A percentile compares a stretch with the other conserved stretches of the same genome.
Evolutionary conservation across 2,797 vertebrate species (phyloP).

Genomic region (Helarctos malayanus): DNA sequence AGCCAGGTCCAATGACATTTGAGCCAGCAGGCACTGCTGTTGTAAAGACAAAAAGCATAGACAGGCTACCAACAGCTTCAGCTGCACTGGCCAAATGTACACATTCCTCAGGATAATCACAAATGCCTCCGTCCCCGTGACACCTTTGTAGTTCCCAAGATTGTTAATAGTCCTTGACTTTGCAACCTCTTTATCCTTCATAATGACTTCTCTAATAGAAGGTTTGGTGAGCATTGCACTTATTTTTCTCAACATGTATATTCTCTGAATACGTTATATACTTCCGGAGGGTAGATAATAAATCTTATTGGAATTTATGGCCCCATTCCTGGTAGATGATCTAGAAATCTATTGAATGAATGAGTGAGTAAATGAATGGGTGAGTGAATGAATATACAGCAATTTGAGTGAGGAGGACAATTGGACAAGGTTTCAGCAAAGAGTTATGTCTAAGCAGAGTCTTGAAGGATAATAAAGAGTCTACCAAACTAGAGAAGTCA

Average conservation of each 20-base stretch:
- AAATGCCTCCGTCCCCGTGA: not conserved
- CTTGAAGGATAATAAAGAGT: not conserved
- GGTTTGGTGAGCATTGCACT: not conserved
- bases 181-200: not conserved
- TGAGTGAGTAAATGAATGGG: not conserved
- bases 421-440: not conserved
- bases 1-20: not conserved
- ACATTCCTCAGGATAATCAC: not conserved
- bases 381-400: not conserved
- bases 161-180: not conserved
- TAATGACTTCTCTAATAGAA: not conserved
- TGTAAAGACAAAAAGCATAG: not conserved
- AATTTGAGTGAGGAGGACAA: not conserved
- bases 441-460: not conserved
- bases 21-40: not conserved
- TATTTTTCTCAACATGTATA: not conserved
- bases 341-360: conserved; percentile 23
- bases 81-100: not conserved
- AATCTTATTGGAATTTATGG: not conserved
- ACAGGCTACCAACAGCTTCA: not conserved
- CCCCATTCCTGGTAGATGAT: not conserved
- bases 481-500: not conserved
- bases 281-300: not conserved
- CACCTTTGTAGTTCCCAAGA: not conserved
- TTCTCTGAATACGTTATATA: not conserved